Base-by-base conservation (phyloP, 64 coral and sea anemone genomes). In the Stylophora pistillata region DNA sequence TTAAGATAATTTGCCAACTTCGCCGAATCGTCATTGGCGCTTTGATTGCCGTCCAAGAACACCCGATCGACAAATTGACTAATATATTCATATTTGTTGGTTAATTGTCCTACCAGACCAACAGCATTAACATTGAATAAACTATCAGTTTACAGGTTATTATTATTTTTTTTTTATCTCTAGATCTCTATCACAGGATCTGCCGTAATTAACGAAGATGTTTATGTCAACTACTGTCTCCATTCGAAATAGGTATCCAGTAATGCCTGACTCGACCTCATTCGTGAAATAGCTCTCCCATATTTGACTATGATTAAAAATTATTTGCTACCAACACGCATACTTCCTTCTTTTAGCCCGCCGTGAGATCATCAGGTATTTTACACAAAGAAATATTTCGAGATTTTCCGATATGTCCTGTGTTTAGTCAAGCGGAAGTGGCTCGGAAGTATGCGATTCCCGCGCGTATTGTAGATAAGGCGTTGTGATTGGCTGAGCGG, bases 341-440 rank as follows among this genome's bases (percentile, higher is more conserved):
- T 47, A 47, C 37, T 47, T 47, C 7, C 61, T 21, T 7, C 61
- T 64, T 64, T 6, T 21, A 64, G 17, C 23, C 17, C 17, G 20
- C 61, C 12, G 64, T 68, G 26, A 68, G 26, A 11, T 25, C 10
- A n/a, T 68, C 26, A 26, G 13, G 58, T 15, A 21, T n/a, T 68
- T 68, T 68, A 21, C 26, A 11, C n/a, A 68, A n/a, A 76, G 73
- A 79, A 79, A 79, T 79, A 79, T 79, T 79, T 30, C 14, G 77
- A 79, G 56, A 79, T 56, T 65, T 81, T 53, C 20, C 21, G 58
- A 52, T 21, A 68, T 84, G 58, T 84, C 80, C 60, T 84, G 60
- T 84, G 53, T 84, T 5, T 47, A 47, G 15, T 23, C 34, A 21
- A 70, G 12, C 62, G 21, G 34, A 69, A 59, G 56, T 62, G 80